These are phyloP conservation scores for Andrena cerasifolii DNA, from an alignment of 1,140 invertebrate genomes.

Conservation along the genomic window DNA sequence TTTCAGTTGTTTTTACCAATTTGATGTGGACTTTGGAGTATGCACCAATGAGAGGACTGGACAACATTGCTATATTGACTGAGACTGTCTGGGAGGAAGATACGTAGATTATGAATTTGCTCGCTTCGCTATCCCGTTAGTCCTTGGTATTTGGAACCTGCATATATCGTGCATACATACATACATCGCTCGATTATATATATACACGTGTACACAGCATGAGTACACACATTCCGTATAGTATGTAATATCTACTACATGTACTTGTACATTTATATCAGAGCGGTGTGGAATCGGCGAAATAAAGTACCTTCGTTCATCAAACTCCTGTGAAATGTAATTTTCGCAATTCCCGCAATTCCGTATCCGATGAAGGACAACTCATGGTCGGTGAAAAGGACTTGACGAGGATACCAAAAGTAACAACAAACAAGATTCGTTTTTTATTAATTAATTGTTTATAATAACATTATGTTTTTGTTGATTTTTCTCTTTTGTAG, in stretches of 20 bases:
- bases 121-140: constrained; percentile 21
- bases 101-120: constrained; percentile 61
- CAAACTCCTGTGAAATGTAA: background rate
- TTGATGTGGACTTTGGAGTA: constrained; percentile 91
- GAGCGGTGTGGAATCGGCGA: constrained; percentile 4
- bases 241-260: too few species aligned
- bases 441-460: constrained; percentile 79
- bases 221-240: too few species aligned
- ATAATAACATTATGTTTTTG: constrained; percentile 76
- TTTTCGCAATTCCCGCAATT: too few species aligned
- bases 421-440: constrained; percentile 79
- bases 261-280: constrained; percentile 33
- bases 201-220: background rate
- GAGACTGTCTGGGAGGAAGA: constrained; percentile 88
- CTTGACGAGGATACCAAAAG: constrained; percentile 67
- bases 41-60: constrained; percentile 85
- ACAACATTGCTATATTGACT: constrained; percentile 89
- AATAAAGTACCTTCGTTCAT: constrained; percentile 50
- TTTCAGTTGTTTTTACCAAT: constrained; percentile 87
- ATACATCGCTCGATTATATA: constrained; percentile 18
- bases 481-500: constrained; percentile 58
- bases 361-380: too few species aligned
- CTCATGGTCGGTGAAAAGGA: constrained; percentile 26
- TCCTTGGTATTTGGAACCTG: constrained; percentile 33
- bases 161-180: too few species aligned